Percentiles rank a stretch among this genome's conserved stretches.
These are phyloP conservation scores for Pristionchus japonicus DNA, from an alignment of 2,888 invertebrate species.

Conservation along the genomic window DNA sequence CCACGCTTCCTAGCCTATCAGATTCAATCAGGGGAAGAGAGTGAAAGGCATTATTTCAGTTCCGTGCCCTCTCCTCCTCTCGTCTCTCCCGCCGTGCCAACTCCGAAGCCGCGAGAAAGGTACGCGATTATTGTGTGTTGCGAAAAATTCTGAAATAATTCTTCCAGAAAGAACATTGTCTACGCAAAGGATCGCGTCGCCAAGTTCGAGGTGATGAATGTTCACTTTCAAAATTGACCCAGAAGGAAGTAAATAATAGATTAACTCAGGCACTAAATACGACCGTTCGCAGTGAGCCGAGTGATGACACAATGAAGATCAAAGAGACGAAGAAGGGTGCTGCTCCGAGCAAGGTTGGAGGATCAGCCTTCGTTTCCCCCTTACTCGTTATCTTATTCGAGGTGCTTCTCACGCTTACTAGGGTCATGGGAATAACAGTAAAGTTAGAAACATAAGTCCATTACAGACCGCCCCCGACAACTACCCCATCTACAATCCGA, in stretches of 20 bases:
- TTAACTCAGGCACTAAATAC: slow-evolving; percentile 50
- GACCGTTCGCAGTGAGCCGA: slow-evolving; percentile 48
- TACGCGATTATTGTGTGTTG: not conserved
- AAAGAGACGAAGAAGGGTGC: not conserved
- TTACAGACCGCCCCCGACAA: slow-evolving; percentile 45
- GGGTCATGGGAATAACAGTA: not conserved
- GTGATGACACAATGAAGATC: slow-evolving; percentile 17
- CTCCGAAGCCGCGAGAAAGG: slow-evolving; percentile 54
- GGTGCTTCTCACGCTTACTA: too few relatives aligned
- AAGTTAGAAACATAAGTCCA: not conserved
- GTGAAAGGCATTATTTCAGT: too few relatives aligned
- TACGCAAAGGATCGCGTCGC: slow-evolving; percentile 60
- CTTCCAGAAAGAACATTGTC: slow-evolving; percentile 56
- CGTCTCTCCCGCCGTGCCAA: slow-evolving; percentile 53
- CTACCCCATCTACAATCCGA: slow-evolving; percentile 60
- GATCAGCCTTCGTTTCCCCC: too few relatives aligned
- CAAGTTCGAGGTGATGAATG: slow-evolving; percentile 52
- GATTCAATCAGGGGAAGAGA: too few relatives aligned
- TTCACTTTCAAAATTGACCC: too few relatives aligned
- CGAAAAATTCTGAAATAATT: too few relatives aligned
- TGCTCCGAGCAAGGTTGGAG: not conserved
- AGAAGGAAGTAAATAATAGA: too few relatives aligned
- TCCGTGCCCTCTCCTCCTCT: not conserved
- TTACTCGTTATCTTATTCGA: too few relatives aligned
- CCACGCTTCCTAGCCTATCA: too few relatives aligned